Evolutionary conservation across 2,888 invertebrate species (phyloP).

Genomic region (Clitarchus hookeri): DNA sequence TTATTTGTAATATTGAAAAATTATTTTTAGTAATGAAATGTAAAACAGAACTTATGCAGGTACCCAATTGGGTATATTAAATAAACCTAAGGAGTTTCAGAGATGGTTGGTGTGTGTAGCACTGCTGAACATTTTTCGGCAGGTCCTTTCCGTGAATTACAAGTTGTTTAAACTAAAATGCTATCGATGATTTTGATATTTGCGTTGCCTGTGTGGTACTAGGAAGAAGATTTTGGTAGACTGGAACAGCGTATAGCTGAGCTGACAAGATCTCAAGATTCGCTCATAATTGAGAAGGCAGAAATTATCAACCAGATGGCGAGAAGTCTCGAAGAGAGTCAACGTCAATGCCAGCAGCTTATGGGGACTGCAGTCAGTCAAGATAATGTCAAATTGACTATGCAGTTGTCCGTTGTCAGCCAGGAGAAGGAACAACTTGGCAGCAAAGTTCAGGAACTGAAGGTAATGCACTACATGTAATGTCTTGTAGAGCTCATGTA

Average conservation of each 20-base stretch:
- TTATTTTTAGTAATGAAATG: no score
- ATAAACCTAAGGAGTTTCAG: no score
- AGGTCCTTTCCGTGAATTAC: no score
- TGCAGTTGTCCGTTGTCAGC: conserved; percentile 30
- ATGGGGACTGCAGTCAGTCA: conserved; percentile 49
- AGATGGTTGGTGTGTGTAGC: no score
- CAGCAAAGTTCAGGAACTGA: background rate
- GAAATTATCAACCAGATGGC: conserved; percentile 66
- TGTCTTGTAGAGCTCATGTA: no score
- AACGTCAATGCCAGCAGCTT: conserved; percentile 56
- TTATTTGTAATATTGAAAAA: no score
- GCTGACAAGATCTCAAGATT: conserved; percentile 59
- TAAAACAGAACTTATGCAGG: no score
- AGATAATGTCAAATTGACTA: conserved; percentile 34
- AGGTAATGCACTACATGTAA: background rate
- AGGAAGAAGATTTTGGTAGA: conserved; percentile 22
- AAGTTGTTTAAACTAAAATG: no score
- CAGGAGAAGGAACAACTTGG: conserved; percentile 26
- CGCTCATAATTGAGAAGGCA: conserved; percentile 65
- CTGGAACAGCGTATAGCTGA: conserved; percentile 29
- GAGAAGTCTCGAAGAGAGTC: conserved; percentile 63
- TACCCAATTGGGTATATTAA: no score
- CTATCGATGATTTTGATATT: background rate
- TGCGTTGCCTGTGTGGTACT: background rate
- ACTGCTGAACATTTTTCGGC: no score